phyloP scores from a whole-genome alignment of 53 echinoderm and acorn worm species.

The Paelopatides confundens region DNA sequence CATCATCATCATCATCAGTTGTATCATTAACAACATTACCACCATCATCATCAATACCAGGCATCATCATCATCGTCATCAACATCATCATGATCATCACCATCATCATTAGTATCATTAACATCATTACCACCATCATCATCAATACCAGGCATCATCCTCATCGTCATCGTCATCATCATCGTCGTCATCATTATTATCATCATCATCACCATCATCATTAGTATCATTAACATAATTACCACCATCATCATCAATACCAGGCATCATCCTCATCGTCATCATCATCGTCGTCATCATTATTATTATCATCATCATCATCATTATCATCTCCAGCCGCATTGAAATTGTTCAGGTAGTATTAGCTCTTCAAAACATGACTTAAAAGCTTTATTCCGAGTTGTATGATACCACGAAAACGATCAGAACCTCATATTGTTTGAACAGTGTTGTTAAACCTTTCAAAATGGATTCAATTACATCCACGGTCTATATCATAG shows the following conservation, averaged over 20 bases:
- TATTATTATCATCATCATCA: slow-evolving; percentile 37
- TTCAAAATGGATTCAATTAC: no score
- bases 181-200: neutral
- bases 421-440: no score
- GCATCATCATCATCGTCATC: slow-evolving; percentile 24
- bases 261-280: slow-evolving; percentile 33
- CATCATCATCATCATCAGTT: neutral
- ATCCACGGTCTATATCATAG: no score
- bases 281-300: slow-evolving; percentile 42
- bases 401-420: no score
- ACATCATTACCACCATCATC: slow-evolving; percentile 41
- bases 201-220: slow-evolving; percentile 32
- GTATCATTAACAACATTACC: neutral
- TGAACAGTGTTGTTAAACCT: no score
- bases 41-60: neutral
- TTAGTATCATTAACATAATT: slow-evolving; percentile 16
- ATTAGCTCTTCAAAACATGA: no score
- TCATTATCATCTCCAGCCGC: slow-evolving; percentile 9
- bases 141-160: no score
- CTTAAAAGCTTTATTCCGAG: no score
- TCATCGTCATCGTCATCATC: neutral
- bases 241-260: no score
- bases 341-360: no score
- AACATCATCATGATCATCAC: slow-evolving; percentile 26
- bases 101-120: slow-evolving; percentile 21